Evolutionary conservation across 1,140 invertebrate species (phyloP).

Genomic region (Hylaeus anthracinus): DNA sequence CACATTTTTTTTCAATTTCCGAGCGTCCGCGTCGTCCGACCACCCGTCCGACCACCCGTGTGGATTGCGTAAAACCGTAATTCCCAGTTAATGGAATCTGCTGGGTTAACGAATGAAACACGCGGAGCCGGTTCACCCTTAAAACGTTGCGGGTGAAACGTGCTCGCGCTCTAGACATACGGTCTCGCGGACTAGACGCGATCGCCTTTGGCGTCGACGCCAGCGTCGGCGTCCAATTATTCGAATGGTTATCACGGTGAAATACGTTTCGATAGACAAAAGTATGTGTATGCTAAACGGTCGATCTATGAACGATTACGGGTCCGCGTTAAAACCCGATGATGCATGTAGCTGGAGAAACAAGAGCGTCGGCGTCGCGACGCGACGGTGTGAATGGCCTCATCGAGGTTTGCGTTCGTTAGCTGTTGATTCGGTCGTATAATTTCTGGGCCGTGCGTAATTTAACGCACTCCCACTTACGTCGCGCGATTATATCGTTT

Average conservation of each 20-base stretch:
- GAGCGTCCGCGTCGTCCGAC: not conserved
- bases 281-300: too few species aligned
- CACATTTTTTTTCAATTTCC: not conserved
- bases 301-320: too few species aligned
- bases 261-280: not conserved
- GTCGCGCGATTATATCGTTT: slow-evolving; percentile 52
- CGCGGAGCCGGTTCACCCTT: slow-evolving; percentile 5
- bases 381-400: slow-evolving; percentile 51
- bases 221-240: not conserved
- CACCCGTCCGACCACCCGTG: too few species aligned
- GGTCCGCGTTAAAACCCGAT: not conserved
- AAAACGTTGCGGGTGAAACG: slow-evolving; percentile 6
- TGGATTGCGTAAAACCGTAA: not conserved
- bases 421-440: slow-evolving; percentile 46
- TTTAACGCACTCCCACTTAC: slow-evolving; percentile 61
- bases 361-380: too few species aligned
- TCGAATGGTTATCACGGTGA: not conserved
- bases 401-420: slow-evolving; percentile 37
- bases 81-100: not conserved
- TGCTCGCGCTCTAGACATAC: not conserved
- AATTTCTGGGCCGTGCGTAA: slow-evolving; percentile 63
- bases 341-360: not conserved
- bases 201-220: too few species aligned
- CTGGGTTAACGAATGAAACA: not conserved
- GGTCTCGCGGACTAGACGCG: not conserved